Base-by-base conservation (phyloP, 1,140 invertebrate species). In the Andricus grossulariae region DNA sequence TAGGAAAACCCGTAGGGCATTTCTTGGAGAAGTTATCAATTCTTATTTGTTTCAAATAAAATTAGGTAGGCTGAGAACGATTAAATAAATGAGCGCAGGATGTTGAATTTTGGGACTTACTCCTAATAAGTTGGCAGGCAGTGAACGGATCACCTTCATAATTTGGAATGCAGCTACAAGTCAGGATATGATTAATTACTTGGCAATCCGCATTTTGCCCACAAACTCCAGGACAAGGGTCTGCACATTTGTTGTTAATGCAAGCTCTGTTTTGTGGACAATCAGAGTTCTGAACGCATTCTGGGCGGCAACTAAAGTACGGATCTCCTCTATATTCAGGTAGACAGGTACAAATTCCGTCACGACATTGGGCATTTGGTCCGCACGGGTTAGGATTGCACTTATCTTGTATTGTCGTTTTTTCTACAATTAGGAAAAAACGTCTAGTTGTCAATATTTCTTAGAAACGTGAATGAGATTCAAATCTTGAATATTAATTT, bases 151-250 rank as follows among this genome's bases (percentile, higher is more conserved):
- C 94, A 50, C 96, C 95, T 83, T 95, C 94, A 81, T 93, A 94
- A 95, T 95, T 92, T 93, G 93, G 84, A 94, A 96, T 79, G 93
- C 96, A 97, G 74, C 93, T 94, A 82, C 94, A 95, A 10, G 91
- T 93, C 0, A 93, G 91, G 71, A 92, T 88, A 80, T 93, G 92
- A 84, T 95, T 95, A 32, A 94, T 88, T 75, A 95, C 94, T 6
- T 92, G 89, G 76, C 95, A 95, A 82, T 95, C 93, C 15, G 94
- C 94, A 82, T 95, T 95, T 2, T 93, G 93, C 16, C 94, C 94
- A 82, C 94, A 95, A 5, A 94, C 93, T 78, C 94, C 93, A 72
- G 93, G 90, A 87, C 96, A 96, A 45, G 96, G 96, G 88, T 96
- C 93, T 21, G 90, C 88, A 88, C 96, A 97, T 89, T 95, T 95